These are phyloP conservation scores for Acomys russatus DNA, from an alignment of 2,797 vertebrate genomes.

Conservation along the genomic window DNA sequence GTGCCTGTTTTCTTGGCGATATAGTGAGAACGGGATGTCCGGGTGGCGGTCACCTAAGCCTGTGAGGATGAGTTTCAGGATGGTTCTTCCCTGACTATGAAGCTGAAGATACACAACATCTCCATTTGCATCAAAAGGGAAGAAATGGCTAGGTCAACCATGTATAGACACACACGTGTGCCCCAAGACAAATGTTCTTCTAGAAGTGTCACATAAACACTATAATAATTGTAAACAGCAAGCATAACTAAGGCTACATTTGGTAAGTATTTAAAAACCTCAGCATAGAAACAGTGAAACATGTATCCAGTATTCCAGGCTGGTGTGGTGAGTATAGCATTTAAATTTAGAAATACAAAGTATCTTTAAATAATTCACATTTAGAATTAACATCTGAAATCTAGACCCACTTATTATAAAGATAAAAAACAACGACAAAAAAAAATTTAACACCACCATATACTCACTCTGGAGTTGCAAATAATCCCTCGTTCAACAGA, in stretches of 20 bases:
- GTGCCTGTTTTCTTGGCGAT: background rate
- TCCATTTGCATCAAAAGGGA: background rate
- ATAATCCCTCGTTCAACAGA: background rate
- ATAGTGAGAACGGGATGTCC: background rate
- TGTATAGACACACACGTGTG: background rate
- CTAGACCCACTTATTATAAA: background rate
- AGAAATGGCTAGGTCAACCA: background rate
- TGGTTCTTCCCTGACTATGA: background rate
- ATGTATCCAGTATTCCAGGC: background rate
- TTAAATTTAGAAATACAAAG: conserved; percentile 50
- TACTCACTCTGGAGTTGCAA: conserved; percentile 45
- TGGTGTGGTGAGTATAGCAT: background rate
- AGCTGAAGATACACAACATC: background rate
- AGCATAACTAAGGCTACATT: background rate
- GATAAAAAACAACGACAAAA: background rate
- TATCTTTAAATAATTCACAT: conserved; percentile 1
- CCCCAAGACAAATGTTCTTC: background rate
- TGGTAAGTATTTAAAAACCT: conserved; percentile 32
- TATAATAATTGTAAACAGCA: background rate
- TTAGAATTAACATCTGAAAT: conserved; percentile 27
- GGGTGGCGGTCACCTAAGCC: background rate
- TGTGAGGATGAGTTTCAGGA: background rate
- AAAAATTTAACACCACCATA: background rate
- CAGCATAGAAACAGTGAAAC: background rate
- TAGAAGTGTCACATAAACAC: background rate